These are phyloP conservation scores for Scaptomyza reducta DNA, from an alignment of 2,888 invertebrate species.

Conservation along the genomic window DNA sequence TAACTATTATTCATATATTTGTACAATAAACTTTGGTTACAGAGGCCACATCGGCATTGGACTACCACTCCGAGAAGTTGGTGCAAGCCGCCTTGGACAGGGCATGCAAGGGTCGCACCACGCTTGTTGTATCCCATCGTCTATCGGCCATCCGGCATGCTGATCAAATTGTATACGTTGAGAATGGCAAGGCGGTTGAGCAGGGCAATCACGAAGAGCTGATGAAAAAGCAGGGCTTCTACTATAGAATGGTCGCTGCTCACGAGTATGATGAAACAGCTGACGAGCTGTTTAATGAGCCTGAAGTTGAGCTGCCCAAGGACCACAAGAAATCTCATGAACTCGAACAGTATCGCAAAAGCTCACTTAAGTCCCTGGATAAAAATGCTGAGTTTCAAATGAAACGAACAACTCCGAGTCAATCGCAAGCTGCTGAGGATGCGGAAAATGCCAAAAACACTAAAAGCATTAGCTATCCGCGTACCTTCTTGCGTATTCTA, in stretches of 20 bases:
- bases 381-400: slow-evolving; percentile 64
- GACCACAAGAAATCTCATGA: slow-evolving; percentile 60
- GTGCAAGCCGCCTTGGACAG: slow-evolving; percentile 92
- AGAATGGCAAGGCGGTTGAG: slow-evolving; percentile 89
- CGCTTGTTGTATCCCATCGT: slow-evolving; percentile 90
- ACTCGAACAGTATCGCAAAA: slow-evolving; percentile 34
- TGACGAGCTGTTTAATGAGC: slow-evolving; percentile 63
- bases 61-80: slow-evolving; percentile 90
- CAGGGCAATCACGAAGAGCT: slow-evolving; percentile 90
- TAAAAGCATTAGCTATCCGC: slow-evolving; percentile 51
- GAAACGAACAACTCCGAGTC: slow-evolving; percentile 37
- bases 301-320: slow-evolving; percentile 31
- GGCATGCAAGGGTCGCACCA: slow-evolving; percentile 90
- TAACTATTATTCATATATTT: not conserved
- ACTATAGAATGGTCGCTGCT: slow-evolving; percentile 87
- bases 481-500: slow-evolving; percentile 86
- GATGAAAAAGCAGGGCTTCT: slow-evolving; percentile 87
- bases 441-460: slow-evolving; percentile 2
- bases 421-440: not conserved
- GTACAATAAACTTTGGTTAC: not conserved
- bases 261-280: slow-evolving; percentile 64
- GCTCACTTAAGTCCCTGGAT: slow-evolving; percentile 47
- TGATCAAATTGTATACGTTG: slow-evolving; percentile 88
- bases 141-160: slow-evolving; percentile 89
- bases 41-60: slow-evolving; percentile 93